These are phyloP conservation scores for Eira barbara DNA, from an alignment of 2,113 vertebrate genomes.

Conservation along the genomic window DNA sequence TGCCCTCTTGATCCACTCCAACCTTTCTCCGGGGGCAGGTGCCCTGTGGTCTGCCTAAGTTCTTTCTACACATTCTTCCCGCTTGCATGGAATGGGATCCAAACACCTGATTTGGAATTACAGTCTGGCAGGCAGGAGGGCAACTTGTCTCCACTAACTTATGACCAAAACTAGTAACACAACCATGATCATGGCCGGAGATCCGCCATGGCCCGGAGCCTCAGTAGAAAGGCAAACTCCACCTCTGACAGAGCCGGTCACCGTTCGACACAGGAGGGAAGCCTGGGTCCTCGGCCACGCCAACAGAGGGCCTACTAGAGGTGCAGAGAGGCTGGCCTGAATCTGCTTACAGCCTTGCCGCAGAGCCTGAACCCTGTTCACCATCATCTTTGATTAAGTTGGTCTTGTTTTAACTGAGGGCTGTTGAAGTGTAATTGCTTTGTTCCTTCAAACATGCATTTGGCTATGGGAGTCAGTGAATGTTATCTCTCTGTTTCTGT, in stretches of 20 bases:
- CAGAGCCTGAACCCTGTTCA: neutral
- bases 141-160: constrained; percentile 23
- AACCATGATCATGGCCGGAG: neutral
- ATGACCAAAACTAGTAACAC: constrained; percentile 51
- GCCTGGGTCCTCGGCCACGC: neutral
- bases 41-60: too few species aligned
- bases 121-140: neutral
- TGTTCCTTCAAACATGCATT: constrained; percentile 8
- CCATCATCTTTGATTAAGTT: constrained; percentile 3
- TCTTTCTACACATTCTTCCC: neutral
- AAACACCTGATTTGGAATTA: neutral
- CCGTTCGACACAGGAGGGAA: neutral
- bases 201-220: neutral
- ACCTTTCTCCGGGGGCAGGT: neutral
- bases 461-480: neutral
- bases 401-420: neutral
- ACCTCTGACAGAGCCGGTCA: neutral
- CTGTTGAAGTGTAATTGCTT: neutral
- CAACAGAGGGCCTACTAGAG: neutral
- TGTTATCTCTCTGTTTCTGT: neutral
- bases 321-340: neutral
- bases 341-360: neutral
- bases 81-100: neutral
- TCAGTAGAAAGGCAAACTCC: neutral
- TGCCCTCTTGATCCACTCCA: rapidly evolving